Evolutionary conservation across 1,140 invertebrate genomes (phyloP).

Genomic region (Philotrypesis tridentata): DNA sequence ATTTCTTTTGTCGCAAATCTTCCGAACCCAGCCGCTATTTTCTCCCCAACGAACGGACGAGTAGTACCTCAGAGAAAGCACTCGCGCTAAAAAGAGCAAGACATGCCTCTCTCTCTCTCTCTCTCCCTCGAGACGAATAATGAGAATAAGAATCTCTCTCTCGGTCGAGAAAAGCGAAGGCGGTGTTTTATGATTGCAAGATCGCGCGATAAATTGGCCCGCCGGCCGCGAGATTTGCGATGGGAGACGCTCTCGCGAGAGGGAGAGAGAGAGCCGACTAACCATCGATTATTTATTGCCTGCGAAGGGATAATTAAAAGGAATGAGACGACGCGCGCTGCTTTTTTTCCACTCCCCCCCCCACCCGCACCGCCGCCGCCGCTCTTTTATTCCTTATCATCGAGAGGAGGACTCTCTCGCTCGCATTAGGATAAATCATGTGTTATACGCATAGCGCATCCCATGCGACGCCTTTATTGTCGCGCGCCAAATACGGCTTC

Average conservation of each 20-base stretch:
- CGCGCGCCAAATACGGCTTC: constrained; percentile 7
- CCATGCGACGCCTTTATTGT: constrained; percentile 20
- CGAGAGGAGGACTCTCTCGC: not conserved
- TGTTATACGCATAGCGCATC: not conserved
- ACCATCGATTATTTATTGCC: constrained; percentile 51
- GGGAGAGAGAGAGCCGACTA: constrained; percentile 19
- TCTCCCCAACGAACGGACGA: not conserved
- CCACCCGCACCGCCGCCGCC: not conserved
- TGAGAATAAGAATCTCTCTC: not conserved
- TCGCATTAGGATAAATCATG: constrained; percentile 40
- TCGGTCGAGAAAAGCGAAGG: constrained; percentile 33
- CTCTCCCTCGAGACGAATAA: not conserved
- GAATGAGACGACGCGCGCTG: constrained; percentile 24
- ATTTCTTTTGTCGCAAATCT: no score
- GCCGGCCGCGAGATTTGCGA: constrained; percentile 37
- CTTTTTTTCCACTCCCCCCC: not conserved
- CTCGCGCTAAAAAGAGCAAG: not conserved
- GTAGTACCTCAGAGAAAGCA: not conserved
- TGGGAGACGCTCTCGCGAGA: no score
- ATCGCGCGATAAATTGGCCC: constrained; percentile 47
- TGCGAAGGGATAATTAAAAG: constrained; percentile 47
- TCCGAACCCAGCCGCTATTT: not conserved
- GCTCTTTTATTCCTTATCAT: not conserved
- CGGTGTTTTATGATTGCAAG: constrained; percentile 45
- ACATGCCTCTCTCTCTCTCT: not conserved